phyloP scores from a whole-genome alignment of 2,113 vertebrate genomes.

The Austrofundulus limnaeus region DNA sequence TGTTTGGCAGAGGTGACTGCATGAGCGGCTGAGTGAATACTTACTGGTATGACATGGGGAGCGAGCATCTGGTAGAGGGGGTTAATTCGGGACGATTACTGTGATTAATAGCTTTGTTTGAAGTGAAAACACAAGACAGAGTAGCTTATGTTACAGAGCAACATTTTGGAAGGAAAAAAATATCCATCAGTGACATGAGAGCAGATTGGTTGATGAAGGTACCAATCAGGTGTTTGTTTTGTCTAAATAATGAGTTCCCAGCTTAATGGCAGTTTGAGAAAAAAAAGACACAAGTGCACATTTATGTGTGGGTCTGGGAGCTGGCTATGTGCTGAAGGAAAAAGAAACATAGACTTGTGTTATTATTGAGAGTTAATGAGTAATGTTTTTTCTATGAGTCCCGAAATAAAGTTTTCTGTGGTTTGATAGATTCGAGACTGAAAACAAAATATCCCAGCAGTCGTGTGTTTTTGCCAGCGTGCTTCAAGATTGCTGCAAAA shows the following conservation, averaged over 20 bases:
- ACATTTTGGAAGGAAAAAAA: constrained; percentile 80
- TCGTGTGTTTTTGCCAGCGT: not conserved
- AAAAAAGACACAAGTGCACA: constrained; percentile 23
- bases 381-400: constrained; percentile 58
- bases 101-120: constrained; percentile 91
- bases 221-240: constrained; percentile 45
- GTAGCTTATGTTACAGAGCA: constrained; percentile 83
- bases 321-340: constrained; percentile 58
- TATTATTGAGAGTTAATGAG: constrained; percentile 68
- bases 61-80: constrained; percentile 76
- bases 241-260: constrained; percentile 41
- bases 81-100: constrained; percentile 85
- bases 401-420: not conserved
- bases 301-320: constrained; percentile 31
- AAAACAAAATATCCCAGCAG: too few species aligned
- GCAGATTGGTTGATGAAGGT: constrained; percentile 39
- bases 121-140: constrained; percentile 87
- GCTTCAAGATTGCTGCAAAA: too few species aligned
- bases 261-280: constrained; percentile 25
- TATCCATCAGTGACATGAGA: constrained; percentile 70
- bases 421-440: too few species aligned
- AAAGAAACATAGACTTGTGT: constrained; percentile 69
- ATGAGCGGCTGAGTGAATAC: constrained; percentile 51
- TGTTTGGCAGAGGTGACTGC: constrained; percentile 67
- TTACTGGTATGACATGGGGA: constrained; percentile 73